Base-by-base conservation (phyloP, 2,113 vertebrate genomes). In the Gopherus evgoodei region DNA sequence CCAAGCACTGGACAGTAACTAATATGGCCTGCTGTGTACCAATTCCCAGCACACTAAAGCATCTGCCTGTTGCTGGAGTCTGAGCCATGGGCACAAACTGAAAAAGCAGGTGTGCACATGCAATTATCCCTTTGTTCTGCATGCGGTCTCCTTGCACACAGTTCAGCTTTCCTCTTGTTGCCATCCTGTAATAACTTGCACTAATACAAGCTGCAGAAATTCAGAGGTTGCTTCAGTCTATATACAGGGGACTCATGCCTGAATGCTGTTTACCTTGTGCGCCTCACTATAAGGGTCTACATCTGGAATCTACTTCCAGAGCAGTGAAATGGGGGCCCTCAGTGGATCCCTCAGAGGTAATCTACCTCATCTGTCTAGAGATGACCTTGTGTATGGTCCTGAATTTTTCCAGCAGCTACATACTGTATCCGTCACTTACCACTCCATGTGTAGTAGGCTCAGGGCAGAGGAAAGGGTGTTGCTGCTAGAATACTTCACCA, bases 391-490 rank as follows among this genome's bases (percentile, higher is more conserved):
- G 22, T 38, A 72, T n/a, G 65, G 65, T 72, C n/a, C 19, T 38
- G 65, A 38, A 72, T 72, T 8, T 72, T 19, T 38, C 17, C 35
- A 21, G 65, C 35, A 65, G 62, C 62, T 35, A 35, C 35, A n/a
- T 8, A 19, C 5, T 8, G 35, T 19, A 35, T 69, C 62, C 11
- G 2, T 72, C 65, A 2, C n/a, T 72, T 22, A 22, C 10, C n/a
- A 38, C 65, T n/a, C n/a, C 17, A 1, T 22, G n/a, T 38, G 19
- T 38, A 54, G 1, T 6, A 44, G 29, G 5, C 53, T 42, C 1
- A 3, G 59, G 47, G 2, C 86, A 38, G 93, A 50, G 44, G 65
- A 38, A 72, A 72, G 65, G 65, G 65, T 72, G 65, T 10, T 72
- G 65, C 65, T n/a, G 17, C 65, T 72, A 8, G 19, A 72, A 72